Base-by-base conservation (phyloP, 2,888 invertebrate genomes). In the Sarcophaga carnaria region DNA sequence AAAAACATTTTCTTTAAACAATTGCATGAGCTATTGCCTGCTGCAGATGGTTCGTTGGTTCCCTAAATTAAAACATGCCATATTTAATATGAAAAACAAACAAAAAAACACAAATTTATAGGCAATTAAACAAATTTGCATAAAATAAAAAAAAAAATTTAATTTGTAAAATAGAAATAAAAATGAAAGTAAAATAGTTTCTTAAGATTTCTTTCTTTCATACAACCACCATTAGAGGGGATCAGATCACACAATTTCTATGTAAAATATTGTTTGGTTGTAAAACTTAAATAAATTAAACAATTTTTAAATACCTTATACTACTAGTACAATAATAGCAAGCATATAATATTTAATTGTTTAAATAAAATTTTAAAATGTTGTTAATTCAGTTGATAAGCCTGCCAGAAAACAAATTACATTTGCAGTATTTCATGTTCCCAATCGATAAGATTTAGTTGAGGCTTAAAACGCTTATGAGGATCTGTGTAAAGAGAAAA, bases 381-480 rank as follows among this genome's bases (percentile, higher is more conserved):
- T 37, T 37, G 8, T 37, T 37, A 2, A 2, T 37, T 37, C 8
- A 37, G 37, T 37, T 37, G 37, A 37, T 37, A 37, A 37, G 37
- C 37, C 37, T 10, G 37, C 37, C 10, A 37, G 37, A 67, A 59
- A 67, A 47, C 3, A 74, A 63, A 49, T 70, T 45, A 78, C 81
- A 79, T 83, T 77, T 72, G 72, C 80, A 93, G 86, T 94, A 94
- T 90, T 88, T 95, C 94, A 82, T 95, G 92, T 90, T 95, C 94
- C 95, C 95, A 95, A 88, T 94, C 94, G n/a, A 94, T 90, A 27
- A 94, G 93, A 90, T 93, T 93, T 78, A 95, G 92, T 59, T 95
- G 94, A 37, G 96, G 96, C 79, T 96, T 95, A 91, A 95, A 94
- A 89, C 95, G 94, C 88, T 96, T 92, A 87, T 95, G 94, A 14